These are phyloP conservation scores for Scaptomyza polygonia DNA, from an alignment of 2,888 invertebrate genomes.

Conservation along the genomic window DNA sequence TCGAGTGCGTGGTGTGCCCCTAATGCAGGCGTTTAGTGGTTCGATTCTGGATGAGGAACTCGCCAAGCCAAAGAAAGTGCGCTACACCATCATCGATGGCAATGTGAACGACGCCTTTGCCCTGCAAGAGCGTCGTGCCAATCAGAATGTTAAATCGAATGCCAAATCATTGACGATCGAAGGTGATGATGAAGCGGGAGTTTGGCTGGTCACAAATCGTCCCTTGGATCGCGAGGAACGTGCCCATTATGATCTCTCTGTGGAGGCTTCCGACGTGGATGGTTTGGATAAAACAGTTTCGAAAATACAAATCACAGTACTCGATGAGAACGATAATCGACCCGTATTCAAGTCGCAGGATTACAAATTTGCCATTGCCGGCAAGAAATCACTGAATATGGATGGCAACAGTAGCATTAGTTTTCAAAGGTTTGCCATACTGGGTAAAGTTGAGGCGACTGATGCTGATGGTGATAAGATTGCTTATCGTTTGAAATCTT, in stretches of 20 bases:
- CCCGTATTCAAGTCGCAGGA: conserved; percentile 92
- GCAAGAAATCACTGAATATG: conserved; percentile 86
- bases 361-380: conserved; percentile 91
- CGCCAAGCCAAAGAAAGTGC: conserved; percentile 86
- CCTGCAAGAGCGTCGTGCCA: conserved; percentile 85
- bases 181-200: conserved; percentile 87
- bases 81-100: conserved; percentile 92
- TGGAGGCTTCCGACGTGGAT: conserved; percentile 92
- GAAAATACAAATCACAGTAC: conserved; percentile 90
- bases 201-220: conserved; percentile 90
- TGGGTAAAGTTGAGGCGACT: conserved; percentile 93
- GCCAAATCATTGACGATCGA: conserved; percentile 71
- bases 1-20: conserved; percentile 89
- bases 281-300: conserved; percentile 92
- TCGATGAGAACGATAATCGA: conserved; percentile 96
- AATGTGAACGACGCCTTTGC: conserved; percentile 91
- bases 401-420: conserved; percentile 86
- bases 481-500: conserved; percentile 92
- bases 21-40: conserved; percentile 90
- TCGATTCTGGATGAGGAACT: conserved; percentile 72
- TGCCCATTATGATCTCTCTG: conserved; percentile 89
- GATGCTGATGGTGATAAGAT: conserved; percentile 96
- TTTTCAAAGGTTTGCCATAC: conserved; percentile 92
- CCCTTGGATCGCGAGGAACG: conserved; percentile 92
- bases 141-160: conserved; percentile 67